These are phyloP conservation scores for Hydropsyche betteni DNA, from an alignment of 2,888 invertebrate genomes.

Conservation along the genomic window DNA sequence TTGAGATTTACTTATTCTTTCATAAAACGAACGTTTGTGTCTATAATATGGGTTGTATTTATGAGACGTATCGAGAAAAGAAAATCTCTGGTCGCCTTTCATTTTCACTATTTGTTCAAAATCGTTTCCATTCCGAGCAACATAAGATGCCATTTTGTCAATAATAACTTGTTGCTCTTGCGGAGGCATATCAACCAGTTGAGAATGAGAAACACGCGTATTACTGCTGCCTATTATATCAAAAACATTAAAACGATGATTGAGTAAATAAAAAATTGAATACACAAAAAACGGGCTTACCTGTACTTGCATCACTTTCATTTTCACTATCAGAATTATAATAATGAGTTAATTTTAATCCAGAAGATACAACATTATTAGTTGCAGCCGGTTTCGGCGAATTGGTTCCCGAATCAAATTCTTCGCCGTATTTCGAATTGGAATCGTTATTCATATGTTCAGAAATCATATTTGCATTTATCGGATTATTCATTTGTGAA, in stretches of 20 bases:
- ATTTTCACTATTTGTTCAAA: conserved; percentile 89
- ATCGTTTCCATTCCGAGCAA: conserved; percentile 92
- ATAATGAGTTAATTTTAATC: conserved; percentile 67
- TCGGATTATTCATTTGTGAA: conserved; percentile 14
- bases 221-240: conserved; percentile 6
- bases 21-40: conserved; percentile 56
- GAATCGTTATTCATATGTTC: conserved; percentile 12
- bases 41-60: conserved; percentile 85
- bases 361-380: conserved; percentile 55
- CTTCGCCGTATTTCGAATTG: conserved; percentile 1
- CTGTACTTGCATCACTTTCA: conserved; percentile 57
- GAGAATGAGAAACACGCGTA: conserved; percentile 52
- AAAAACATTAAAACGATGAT: neutral
- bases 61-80: conserved; percentile 82
- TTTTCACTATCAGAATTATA: conserved; percentile 66
- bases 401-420: conserved; percentile 42
- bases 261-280: neutral
- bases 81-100: conserved; percentile 87
- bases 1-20: conserved; percentile 53
- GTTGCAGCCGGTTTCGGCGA: conserved; percentile 42
- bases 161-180: conserved; percentile 87
- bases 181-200: conserved; percentile 72
- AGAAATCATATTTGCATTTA: conserved; percentile 5
- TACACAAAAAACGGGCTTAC: neutral
- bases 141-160: conserved; percentile 96